phyloP scores from a whole-genome alignment of 53 echinoderm and acorn worm species.

The Pentamera pediparva region DNA sequence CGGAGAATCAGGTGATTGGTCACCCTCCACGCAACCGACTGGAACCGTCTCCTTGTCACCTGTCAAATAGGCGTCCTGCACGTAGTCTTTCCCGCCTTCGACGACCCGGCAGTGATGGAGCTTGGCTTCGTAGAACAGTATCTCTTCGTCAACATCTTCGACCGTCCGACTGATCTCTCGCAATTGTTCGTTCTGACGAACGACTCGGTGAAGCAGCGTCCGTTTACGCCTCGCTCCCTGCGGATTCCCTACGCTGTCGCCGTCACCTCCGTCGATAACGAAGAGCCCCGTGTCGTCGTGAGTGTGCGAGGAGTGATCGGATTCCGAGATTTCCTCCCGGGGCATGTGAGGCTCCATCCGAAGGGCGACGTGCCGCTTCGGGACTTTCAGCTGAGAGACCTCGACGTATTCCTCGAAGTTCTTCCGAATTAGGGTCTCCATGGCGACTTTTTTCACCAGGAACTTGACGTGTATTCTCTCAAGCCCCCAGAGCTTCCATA shows the following conservation, averaged over 20 bases:
- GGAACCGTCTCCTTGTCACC: not conserved
- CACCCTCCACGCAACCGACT: too few relatives aligned
- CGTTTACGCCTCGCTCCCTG: constrained; percentile 32
- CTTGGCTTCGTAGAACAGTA: constrained; percentile 82
- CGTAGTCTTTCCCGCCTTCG: constrained; percentile 84
- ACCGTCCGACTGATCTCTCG: constrained; percentile 66
- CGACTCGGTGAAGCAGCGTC: constrained; percentile 51
- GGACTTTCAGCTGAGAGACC: constrained; percentile 19
- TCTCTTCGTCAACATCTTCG: constrained; percentile 67
- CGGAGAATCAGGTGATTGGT: not conserved
- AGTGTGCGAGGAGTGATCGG: not conserved
- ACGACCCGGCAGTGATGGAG: constrained; percentile 65
- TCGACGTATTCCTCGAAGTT: constrained; percentile 24
- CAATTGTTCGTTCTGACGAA: constrained; percentile 70
- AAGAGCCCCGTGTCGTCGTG: constrained; percentile 43
- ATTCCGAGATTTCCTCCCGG: not conserved
- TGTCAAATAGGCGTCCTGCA: constrained; percentile 83
- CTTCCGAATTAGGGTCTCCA: constrained; percentile 27
- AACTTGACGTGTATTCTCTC: constrained; percentile 85
- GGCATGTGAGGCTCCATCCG: constrained; percentile 4
- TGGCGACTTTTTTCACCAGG: constrained; percentile 64
- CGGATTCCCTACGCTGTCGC: constrained; percentile 27
- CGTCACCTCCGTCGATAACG: constrained; percentile 35
- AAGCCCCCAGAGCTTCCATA: constrained; percentile 92
- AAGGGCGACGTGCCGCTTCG: constrained; percentile 24